Base-by-base conservation (phyloP, 2,888 invertebrate species). In the Leucozona laternaria region DNA sequence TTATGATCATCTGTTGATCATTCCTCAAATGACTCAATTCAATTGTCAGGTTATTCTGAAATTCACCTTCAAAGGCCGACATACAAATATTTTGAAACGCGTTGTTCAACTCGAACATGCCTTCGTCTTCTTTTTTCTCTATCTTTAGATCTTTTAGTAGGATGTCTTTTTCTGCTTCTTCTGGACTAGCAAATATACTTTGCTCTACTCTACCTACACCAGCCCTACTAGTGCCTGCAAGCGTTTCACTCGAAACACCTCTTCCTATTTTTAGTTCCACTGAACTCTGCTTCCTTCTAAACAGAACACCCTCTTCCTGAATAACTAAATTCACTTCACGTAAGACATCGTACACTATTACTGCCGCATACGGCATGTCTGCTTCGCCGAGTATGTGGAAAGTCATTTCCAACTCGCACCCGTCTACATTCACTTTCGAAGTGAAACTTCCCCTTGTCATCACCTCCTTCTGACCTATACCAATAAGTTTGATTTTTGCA, bases 321-420 rank as follows among this genome's bases (percentile, higher is more conserved):
- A 62, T 34, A n/a, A 62, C 13, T 6, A 62, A 7, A 17, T 43
- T 8, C 1, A 60, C 60, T 28, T 57, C 11, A 2, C 17, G n/a
- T 3, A 57, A 15, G 2, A 57, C 6, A 6, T 57, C 57, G 15
- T 62, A 43, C 13, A 43, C 62, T 7, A 62, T 62, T 4, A 62
- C 62, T 2, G 40, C 62, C 13, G 62, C 3, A 4, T 43, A 57
- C 8, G 22, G 62, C 62, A 62, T 62, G 22, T 43, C 62, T 20
- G n/a, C 40, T 15, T 62, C 40, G 13, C 40, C 11, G 4, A 62
- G 5, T 13, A 62, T 43, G 11, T 62, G 62, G 4, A 62, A 62
- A 8, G 17, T 62, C 62, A 62, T 62, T 6, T 62, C 34, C 5
- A 62, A 17, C 17, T 62, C 25, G 0, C 20, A 8, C 8, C 8